A percentile compares a stretch with the other conserved stretches of the same genome.
Conservation (phyloP, 2,888 invertebrate species). For the Lycophotia porphyrea region DNA sequence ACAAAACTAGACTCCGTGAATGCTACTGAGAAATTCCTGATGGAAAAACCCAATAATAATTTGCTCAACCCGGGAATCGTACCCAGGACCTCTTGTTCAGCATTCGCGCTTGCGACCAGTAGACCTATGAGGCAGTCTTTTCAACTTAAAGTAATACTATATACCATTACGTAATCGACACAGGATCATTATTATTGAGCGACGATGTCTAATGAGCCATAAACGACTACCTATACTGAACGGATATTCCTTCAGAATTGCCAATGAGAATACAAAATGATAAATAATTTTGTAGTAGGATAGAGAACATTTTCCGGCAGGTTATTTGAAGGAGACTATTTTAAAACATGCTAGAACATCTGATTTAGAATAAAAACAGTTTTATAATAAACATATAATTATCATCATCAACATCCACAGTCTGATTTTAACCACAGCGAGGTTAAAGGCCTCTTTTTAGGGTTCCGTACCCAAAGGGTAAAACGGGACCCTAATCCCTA, state of each 20-base stretch:
- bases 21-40: too few species aligned
- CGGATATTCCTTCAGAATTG: conserved; percentile 12
- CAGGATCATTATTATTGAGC: conserved; percentile 21
- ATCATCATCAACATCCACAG: not conserved
- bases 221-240: conserved; percentile 37
- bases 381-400: not conserved
- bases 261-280: conserved; percentile 21
- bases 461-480: too few species aligned
- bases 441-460: too few species aligned
- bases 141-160: too few species aligned
- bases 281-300: not conserved
- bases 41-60: too few species aligned
- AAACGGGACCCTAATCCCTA: too few species aligned
- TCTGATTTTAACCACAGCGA: not conserved
- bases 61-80: too few species aligned
- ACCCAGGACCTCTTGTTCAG: too few species aligned
- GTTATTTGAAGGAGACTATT: not conserved
- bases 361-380: not conserved
- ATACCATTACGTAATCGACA: not conserved
- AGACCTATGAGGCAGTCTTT: too few species aligned
- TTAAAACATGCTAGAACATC: not conserved
- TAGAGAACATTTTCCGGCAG: not conserved
- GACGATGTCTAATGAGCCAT: conserved; percentile 30
- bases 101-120: too few species aligned
- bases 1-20: too few species aligned